A percentile compares a stretch with the other conserved stretches of the same genome.
These are phyloP conservation scores for Sepiola atlantica DNA, from an alignment of 2,888 invertebrate species.

Conservation along the genomic window DNA sequence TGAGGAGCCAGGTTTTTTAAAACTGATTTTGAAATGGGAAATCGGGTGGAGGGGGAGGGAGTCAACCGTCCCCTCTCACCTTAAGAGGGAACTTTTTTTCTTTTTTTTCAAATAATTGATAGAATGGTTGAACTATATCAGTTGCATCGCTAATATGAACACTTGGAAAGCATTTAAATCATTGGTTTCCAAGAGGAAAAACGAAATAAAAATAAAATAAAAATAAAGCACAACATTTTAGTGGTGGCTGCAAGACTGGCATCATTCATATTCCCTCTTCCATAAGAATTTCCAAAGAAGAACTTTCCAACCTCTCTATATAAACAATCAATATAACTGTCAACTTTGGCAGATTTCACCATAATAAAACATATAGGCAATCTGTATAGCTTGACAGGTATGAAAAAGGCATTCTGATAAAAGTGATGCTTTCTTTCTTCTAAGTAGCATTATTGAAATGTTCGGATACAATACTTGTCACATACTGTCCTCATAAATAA, in stretches of 20 bases:
- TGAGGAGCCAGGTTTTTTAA: too few relatives aligned
- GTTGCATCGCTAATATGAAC: neutral
- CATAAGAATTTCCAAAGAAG: neutral
- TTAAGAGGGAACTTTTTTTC: too few relatives aligned
- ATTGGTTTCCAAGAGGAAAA: neutral
- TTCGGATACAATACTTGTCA: neutral
- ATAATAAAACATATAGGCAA: neutral
- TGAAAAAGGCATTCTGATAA: neutral
- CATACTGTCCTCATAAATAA: neutral
- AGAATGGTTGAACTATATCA: neutral
- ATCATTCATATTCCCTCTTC: neutral
- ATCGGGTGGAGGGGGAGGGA: too few relatives aligned
- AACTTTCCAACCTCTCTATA: neutral
- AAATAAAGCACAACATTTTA: neutral
- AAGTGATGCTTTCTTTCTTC: neutral
- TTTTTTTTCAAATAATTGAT: too few relatives aligned
- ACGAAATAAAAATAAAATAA: too few relatives aligned
- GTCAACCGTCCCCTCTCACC: too few relatives aligned
- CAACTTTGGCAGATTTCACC: neutral
- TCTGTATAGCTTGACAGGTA: neutral
- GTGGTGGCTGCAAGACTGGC: neutral
- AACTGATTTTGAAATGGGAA: too few relatives aligned
- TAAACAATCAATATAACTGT: neutral
- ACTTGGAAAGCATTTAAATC: neutral
- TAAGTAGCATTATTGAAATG: neutral